Evolutionary conservation across 1,140 invertebrate genomes (phyloP), one percentile per base, ranked within the genome.

Genomic region (Oedothorax gibbosus): DNA sequence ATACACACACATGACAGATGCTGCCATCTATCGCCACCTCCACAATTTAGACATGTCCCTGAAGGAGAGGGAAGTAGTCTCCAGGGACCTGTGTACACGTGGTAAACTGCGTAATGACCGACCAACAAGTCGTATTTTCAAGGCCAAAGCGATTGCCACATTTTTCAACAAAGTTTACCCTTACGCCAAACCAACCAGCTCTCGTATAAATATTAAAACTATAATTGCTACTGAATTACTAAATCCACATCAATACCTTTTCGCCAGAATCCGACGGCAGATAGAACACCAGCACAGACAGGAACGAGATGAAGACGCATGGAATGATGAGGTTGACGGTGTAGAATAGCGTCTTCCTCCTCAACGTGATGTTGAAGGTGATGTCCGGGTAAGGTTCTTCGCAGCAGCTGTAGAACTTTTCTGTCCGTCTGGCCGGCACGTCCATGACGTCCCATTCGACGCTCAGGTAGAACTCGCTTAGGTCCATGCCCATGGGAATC

Each of bases 221-320:
- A 35, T 35, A 35, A 2, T 35, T 5, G 5, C 35, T 35, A 35
- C 35, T 35, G 5, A 35, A 35, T 35, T 5, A 35, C 35, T 35
- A 35, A 35, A 35, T 35, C 1, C 5, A 35, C 35, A 35, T 2
- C 35, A 5, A 35, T 35, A 35, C 35, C 89, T 99, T 99, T 91
- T 99, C 98, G 77, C 98, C 97, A 62, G 96, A 98, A 91, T 99
- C 97, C 73, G 97, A 98, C 56, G 99, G 99, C 87, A 99, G 90
- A 90, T 99, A 99, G 92, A 99, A 99, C 81, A 99, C 99, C 50
- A 99, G 92, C 18, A 99, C 96, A 69, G 98, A 99, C 21, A 99
- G 93, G 91, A 99, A 99, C 53, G 97, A 98, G 88, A 98, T 97
- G 79, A 96, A 97, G 66, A 99, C 96, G 89, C 96, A 98, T 49